Percentiles rank a stretch among this genome's conserved stretches.
These are phyloP conservation scores for Thunnus maccoyii DNA, from an alignment of 2,113 vertebrate species.

Conservation along the genomic window DNA sequence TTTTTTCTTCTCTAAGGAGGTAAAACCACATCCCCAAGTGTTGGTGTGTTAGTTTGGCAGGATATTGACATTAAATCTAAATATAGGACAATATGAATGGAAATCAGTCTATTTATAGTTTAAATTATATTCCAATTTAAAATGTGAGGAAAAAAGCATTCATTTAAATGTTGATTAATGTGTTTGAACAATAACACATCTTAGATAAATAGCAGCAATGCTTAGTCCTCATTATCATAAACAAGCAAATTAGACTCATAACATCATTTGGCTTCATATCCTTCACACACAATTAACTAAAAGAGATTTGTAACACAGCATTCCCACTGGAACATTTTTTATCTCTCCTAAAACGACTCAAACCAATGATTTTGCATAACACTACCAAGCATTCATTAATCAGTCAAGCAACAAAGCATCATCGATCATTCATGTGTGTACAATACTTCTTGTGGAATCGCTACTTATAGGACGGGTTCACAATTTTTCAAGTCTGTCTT, in stretches of 20 bases:
- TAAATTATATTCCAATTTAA: background rate
- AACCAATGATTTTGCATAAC: conserved; percentile 22
- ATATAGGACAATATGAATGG: background rate
- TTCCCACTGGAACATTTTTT: conserved; percentile 1
- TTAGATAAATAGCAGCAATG: conserved; percentile 18
- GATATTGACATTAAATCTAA: background rate
- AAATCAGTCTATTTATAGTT: background rate
- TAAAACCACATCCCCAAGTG: background rate
- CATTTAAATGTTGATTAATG: background rate
- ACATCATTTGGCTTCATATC: conserved; percentile 31
- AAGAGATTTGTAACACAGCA: conserved; percentile 34
- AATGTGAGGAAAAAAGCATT: background rate
- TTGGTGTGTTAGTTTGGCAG: background rate
- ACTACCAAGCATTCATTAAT: conserved; percentile 21
- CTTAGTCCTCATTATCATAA: conserved; percentile 26
- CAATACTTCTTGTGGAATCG: too few relatives aligned
- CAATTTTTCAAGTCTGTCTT: too few relatives aligned
- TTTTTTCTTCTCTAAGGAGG: conserved; percentile 2
- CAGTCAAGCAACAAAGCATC: conserved; percentile 14
- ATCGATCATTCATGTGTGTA: conserved; percentile 4
- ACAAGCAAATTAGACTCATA: conserved; percentile 44
- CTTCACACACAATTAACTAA: conserved; percentile 45
- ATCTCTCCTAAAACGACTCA: conserved; percentile 18
- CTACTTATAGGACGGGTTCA: too few relatives aligned
- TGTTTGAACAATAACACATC: conserved; percentile 20